Evolutionary conservation across 2,797 vertebrate species (phyloP), one percentile per base, ranked within the genome.

Genomic region (Chelidonichthys spinosus): DNA sequence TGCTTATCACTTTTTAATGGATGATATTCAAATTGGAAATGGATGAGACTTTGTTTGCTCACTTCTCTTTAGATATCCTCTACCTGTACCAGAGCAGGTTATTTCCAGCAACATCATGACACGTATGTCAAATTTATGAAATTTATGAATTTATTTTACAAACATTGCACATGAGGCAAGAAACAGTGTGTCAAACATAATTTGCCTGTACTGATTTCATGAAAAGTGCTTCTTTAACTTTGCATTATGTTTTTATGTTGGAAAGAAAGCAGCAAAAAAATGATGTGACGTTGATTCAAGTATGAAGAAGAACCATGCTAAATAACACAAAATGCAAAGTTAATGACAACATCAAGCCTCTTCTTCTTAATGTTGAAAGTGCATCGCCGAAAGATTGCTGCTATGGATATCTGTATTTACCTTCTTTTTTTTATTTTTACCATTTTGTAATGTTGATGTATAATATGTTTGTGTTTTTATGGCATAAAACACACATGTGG

Each of bases 1-100:
- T 1, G 25, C 73, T 79, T 71, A 89, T 84, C 61, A 79, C 65
- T 78, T 90, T 78, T 63, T 79, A 82, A 88, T 84, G 69, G 61
- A 56, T 63, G 37, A 49, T 67, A 61, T 80, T 73, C 62, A 79
- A 71, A 82, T 78, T 47, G 47, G 36, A 61, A 64, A 69, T 37
- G 44, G 42, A 70, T 60, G 18, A 60, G 63, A 68, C 50, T 36
- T 4, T 68, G 47, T 78, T 81, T 70, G 54, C 53, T 79, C n/a
- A 17, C 65, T 59, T 74, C 52, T 64, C 43, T 62, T 61, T 63
- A 47, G 55, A 56, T 76, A 56, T 58, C 69, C 11, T 59, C 35
- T 49, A 55, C 15, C 66, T 81, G 25, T 7, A 15, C 13, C 39
- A 15, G 4, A 14, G 18, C 35, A 50, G 32, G 14, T 53, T 1